Conservation (phyloP, 2,113 vertebrate species). For the Tylochromis polylepis region DNA sequence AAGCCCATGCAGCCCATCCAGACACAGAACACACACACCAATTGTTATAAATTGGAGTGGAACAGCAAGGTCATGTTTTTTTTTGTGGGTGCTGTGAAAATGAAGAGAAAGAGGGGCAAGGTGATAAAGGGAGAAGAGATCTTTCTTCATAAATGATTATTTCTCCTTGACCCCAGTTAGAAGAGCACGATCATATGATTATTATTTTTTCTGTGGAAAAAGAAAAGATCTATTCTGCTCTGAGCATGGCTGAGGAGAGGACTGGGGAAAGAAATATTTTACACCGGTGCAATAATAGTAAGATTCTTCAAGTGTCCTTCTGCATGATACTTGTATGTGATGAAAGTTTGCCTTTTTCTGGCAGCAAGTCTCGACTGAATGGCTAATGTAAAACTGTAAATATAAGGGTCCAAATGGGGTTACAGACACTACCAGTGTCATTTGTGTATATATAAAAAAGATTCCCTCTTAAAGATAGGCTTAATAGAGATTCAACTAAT, state of each 20-base stretch:
- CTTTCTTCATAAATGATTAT: constrained; percentile 52
- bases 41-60: constrained; percentile 31
- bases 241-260: background rate
- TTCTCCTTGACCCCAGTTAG: constrained; percentile 66
- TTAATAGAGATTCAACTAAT: background rate
- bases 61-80: constrained; percentile 37
- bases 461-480: background rate
- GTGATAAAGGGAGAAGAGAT: background rate
- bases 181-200: constrained; percentile 30
- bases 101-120: background rate
- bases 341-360: background rate
- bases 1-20: background rate
- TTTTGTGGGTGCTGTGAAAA: constrained; percentile 33
- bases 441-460: background rate
- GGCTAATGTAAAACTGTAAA: background rate
- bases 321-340: background rate
- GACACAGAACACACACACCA: background rate
- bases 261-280: background rate
- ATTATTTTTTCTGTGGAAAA: constrained; percentile 20
- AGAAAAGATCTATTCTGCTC: background rate
- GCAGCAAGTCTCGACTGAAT: background rate
- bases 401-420: background rate
- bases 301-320: background rate
- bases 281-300: background rate
- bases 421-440: background rate